These are phyloP conservation scores for Andrena trimmerana DNA, from an alignment of 2,888 invertebrate genomes.

Conservation along the genomic window DNA sequence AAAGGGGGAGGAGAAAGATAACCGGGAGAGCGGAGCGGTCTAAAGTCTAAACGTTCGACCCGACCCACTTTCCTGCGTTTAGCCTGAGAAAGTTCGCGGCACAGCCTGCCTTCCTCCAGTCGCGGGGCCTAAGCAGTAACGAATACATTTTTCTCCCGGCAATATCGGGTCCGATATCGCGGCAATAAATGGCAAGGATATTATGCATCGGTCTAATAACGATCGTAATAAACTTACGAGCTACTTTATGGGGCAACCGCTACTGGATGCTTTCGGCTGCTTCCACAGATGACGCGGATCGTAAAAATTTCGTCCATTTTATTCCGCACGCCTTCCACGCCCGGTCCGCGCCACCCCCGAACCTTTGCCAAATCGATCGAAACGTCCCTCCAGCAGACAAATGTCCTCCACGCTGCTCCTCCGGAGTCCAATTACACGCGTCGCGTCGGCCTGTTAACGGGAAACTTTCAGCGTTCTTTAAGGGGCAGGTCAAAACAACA, in stretches of 20 bases:
- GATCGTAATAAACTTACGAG: slow-evolving; percentile 73
- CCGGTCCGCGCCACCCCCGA: not conserved
- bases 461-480: too few relatives aligned
- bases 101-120: not conserved
- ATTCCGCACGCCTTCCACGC: slow-evolving; percentile 7
- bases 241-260: slow-evolving; percentile 67
- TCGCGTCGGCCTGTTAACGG: too few relatives aligned
- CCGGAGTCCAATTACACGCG: not conserved
- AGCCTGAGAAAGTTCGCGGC: slow-evolving; percentile 27
- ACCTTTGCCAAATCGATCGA: slow-evolving; percentile 21
- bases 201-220: slow-evolving; percentile 73
- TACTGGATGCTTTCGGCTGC: slow-evolving; percentile 57
- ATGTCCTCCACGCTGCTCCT: not conserved
- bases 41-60: not conserved
- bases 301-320: slow-evolving; percentile 68
- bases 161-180: slow-evolving; percentile 68
- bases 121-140: slow-evolving; percentile 2
- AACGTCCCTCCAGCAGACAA: not conserved
- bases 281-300: slow-evolving; percentile 66
- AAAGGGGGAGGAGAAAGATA: not conserved
- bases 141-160: slow-evolving; percentile 54
- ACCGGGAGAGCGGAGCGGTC: not conserved
- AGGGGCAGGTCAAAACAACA: too few relatives aligned
- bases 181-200: slow-evolving; percentile 65
- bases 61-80: slow-evolving; percentile 35